These are phyloP conservation scores for Gymnocypris eckloni DNA, from an alignment of 2,797 vertebrate genomes.

Conservation along the genomic window DNA sequence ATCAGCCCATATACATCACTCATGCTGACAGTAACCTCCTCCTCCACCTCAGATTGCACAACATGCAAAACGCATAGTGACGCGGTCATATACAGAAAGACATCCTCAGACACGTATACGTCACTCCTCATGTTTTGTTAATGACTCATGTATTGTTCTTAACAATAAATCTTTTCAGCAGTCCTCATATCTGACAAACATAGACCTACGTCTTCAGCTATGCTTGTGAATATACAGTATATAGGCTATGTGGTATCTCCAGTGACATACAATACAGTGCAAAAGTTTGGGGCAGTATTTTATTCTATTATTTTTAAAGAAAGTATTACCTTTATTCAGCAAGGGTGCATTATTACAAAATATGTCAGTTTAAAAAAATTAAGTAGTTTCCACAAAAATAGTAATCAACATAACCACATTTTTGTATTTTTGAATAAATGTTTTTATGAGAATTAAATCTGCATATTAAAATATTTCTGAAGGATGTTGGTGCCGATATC, in stretches of 20 bases:
- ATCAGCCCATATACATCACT: not conserved
- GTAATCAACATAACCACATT: not conserved
- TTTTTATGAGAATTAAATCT: not conserved
- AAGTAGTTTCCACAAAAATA: not conserved
- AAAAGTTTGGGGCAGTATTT: not conserved
- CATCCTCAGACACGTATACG: not conserved
- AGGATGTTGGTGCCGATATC: too few species aligned
- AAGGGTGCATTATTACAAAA: not conserved
- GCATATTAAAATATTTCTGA: too few species aligned
- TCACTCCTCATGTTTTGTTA: not conserved
- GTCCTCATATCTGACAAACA: not conserved
- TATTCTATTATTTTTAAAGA: not conserved
- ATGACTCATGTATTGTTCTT: not conserved
- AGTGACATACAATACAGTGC: not conserved
- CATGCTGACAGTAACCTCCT: not conserved
- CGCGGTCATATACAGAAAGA: not conserved
- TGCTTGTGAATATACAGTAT: not conserved
- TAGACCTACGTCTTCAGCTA: not conserved
- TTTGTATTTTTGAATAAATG: not conserved
- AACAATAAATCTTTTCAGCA: not conserved
- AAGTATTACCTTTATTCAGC: not conserved
- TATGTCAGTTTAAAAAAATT: too few species aligned
- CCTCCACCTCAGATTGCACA: constrained; percentile 19
- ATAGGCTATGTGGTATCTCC: not conserved
- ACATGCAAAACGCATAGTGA: not conserved